Conservation (phyloP, 2,113 vertebrate genomes). For the Brachyistius frenatus region DNA sequence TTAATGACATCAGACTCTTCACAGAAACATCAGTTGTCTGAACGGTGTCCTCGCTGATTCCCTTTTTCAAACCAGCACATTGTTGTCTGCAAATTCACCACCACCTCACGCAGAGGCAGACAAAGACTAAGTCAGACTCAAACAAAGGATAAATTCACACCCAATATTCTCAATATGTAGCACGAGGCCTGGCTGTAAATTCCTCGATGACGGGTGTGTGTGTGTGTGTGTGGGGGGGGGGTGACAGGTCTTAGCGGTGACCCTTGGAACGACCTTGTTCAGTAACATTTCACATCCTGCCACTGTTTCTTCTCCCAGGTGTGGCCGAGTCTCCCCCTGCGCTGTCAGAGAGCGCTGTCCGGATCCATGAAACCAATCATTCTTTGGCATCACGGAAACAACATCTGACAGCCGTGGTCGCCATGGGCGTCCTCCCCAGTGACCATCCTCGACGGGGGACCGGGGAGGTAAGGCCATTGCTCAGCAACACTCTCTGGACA, state of each 20-base stretch:
- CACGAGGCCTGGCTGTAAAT: conserved; percentile 53
- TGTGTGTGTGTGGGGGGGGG: not conserved
- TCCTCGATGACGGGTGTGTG: conserved; percentile 20
- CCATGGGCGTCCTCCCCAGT: conserved; percentile 68
- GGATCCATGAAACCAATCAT: conserved; percentile 76
- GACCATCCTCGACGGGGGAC: conserved; percentile 63
- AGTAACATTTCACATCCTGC: conserved; percentile 78
- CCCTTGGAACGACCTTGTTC: conserved; percentile 77
- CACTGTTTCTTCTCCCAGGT: conserved; percentile 77
- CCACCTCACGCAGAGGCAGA: conserved; percentile 48
- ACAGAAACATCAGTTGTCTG: conserved; percentile 11
- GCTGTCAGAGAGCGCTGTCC: conserved; percentile 68
- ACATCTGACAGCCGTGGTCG: conserved; percentile 76
- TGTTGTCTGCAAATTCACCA: conserved; percentile 57
- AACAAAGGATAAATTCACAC: conserved; percentile 67
- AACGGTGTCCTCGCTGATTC: conserved; percentile 21
- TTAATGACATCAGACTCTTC: conserved; percentile 23
- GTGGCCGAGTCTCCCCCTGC: conserved; percentile 50
- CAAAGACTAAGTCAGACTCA: conserved; percentile 48
- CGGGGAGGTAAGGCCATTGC: conserved; percentile 57
- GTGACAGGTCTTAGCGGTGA: conserved; percentile 69
- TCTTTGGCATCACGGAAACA: conserved; percentile 74
- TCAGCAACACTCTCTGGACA: conserved; percentile 48
- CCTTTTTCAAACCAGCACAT: conserved; percentile 28
- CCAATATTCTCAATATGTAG: conserved; percentile 48